Evolutionary conservation across 1,140 invertebrate species (phyloP).

Genomic region (Anthonomus grandis): DNA sequence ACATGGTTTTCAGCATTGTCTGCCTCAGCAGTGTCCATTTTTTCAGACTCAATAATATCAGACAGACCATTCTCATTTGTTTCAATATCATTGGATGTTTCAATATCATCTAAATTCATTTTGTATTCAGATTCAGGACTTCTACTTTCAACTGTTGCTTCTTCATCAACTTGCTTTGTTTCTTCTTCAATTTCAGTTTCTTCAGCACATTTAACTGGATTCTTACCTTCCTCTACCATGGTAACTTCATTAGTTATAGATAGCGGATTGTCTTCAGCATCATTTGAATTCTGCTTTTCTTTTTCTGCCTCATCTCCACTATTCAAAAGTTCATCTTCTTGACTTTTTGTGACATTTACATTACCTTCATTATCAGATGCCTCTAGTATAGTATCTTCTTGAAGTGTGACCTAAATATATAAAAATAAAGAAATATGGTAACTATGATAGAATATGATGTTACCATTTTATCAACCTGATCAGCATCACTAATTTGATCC

Average conservation of each 20-base stretch:
- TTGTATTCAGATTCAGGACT: too few relatives aligned
- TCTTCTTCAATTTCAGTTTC: not conserved
- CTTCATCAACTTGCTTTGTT: slow-evolving; percentile 2
- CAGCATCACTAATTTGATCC: slow-evolving; percentile 7
- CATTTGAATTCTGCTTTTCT: not conserved
- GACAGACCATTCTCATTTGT: too few relatives aligned
- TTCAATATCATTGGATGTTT: too few relatives aligned
- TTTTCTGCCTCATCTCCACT: slow-evolving; percentile 11
- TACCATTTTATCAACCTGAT: slow-evolving; percentile 9
- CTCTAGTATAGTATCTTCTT: slow-evolving; percentile 18
- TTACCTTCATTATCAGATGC: slow-evolving; percentile 14
- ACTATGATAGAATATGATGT: not conserved
- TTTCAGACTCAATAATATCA: too few relatives aligned
- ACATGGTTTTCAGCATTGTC: slow-evolving; percentile 5
- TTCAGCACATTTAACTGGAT: not conserved
- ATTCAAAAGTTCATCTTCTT: not conserved
- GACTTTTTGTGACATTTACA: not conserved
- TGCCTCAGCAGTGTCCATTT: not conserved
- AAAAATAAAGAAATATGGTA: not conserved
- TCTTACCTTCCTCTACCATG: not conserved
- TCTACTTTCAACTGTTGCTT: too few relatives aligned
- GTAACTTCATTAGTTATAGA: not conserved
- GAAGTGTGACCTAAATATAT: slow-evolving; percentile 7
- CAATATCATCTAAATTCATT: too few relatives aligned
- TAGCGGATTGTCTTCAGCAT: not conserved